phyloP scores from a whole-genome alignment of 2,113 vertebrate genomes.

The Caloenas nicobarica region DNA sequence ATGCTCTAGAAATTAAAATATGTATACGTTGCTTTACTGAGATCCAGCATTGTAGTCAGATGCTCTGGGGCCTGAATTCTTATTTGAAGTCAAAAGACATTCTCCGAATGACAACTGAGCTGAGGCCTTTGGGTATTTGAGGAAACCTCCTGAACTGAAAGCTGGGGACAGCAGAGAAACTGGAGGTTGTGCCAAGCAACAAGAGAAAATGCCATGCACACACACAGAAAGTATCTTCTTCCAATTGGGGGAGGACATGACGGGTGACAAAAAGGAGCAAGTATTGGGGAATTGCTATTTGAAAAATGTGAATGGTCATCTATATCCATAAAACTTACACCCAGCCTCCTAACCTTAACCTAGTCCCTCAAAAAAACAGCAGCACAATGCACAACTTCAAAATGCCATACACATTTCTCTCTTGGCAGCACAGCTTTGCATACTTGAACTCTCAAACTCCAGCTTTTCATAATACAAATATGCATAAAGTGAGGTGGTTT shows the following conservation, averaged over 20 bases:
- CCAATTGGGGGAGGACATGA: background rate
- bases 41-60: background rate
- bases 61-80: background rate
- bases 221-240: background rate
- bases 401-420: background rate
- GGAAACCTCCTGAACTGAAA: constrained; percentile 9
- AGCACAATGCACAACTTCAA: background rate
- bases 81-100: constrained; percentile 13
- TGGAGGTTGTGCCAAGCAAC: background rate
- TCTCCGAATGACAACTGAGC: background rate
- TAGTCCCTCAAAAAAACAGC: background rate
- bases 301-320: fast-evolving
- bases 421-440: background rate
- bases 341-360: background rate
- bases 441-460: background rate
- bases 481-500: background rate
- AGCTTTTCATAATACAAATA: background rate
- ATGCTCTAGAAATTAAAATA: background rate
- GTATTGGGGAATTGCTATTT: background rate
- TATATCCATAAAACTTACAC: background rate
- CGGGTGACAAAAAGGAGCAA: background rate
- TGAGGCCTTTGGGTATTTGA: background rate
- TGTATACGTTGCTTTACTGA: background rate
- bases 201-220: background rate
- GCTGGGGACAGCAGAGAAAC: background rate